These are phyloP conservation scores for Diabrotica virgifera DNA, from an alignment of 1,140 invertebrate species.

Conservation along the genomic window DNA sequence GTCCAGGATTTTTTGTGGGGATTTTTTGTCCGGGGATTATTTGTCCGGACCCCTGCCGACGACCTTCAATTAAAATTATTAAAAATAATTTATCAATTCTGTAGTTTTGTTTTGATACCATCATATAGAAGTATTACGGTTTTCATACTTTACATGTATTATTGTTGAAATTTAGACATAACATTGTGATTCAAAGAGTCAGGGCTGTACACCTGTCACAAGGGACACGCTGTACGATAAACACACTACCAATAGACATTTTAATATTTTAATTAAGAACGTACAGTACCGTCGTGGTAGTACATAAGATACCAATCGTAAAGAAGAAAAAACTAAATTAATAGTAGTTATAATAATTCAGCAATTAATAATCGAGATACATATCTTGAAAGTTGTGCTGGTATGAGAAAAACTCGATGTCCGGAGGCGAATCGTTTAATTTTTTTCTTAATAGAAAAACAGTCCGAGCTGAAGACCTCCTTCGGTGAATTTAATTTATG, in stretches of 20 bases:
- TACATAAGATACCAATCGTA: slow-evolving; percentile 24
- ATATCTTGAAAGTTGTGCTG: slow-evolving; percentile 21
- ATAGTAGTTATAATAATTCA: slow-evolving; percentile 30
- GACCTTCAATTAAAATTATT: too few relatives aligned
- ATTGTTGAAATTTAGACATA: too few relatives aligned
- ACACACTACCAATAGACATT: slow-evolving; percentile 23
- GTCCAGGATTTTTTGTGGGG: too few relatives aligned
- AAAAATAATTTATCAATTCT: slow-evolving; percentile 12
- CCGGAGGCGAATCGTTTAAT: slow-evolving; percentile 4
- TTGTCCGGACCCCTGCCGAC: too few relatives aligned
- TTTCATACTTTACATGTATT: too few relatives aligned
- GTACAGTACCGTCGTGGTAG: slow-evolving; percentile 14
- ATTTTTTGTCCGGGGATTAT: too few relatives aligned
- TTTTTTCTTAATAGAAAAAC: slow-evolving; percentile 3
- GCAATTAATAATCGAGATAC: slow-evolving; percentile 32
- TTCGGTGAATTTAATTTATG: slow-evolving; percentile 11
- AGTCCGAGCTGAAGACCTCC: slow-evolving; percentile 5
- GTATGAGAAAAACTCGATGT: slow-evolving; percentile 13
- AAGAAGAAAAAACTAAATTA: slow-evolving; percentile 25
- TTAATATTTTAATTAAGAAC: slow-evolving; percentile 30
- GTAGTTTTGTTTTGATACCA: background rate
- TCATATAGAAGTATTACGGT: too few relatives aligned
- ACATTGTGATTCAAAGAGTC: too few relatives aligned
- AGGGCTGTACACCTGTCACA: too few relatives aligned
- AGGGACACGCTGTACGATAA: background rate